Evolutionary conservation across 1,140 invertebrate species (phyloP).

Genomic region (Popillia japonica): DNA sequence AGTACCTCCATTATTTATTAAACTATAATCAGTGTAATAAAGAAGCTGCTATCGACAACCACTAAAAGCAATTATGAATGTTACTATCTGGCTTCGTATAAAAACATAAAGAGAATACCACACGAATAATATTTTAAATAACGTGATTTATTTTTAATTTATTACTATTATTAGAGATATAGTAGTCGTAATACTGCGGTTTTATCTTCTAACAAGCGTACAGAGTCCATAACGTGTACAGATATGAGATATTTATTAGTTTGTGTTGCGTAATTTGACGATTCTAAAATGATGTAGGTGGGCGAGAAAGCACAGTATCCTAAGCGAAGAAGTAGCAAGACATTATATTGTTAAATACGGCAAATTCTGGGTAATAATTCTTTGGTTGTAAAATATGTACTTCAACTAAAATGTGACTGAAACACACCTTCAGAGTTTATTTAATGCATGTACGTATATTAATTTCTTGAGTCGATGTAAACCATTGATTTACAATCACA

Average conservation of each 20-base stretch:
- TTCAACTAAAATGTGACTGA: too few species aligned
- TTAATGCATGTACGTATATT: too few species aligned
- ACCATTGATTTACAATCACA: too few species aligned
- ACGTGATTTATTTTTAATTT: neutral
- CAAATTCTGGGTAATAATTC: too few species aligned
- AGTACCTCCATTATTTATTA: constrained; percentile 20
- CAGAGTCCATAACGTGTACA: too few species aligned
- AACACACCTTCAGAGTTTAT: too few species aligned
- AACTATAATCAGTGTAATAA: neutral
- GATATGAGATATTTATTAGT: constrained; percentile 12
- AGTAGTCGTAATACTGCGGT: constrained; percentile 6
- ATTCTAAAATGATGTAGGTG: neutral
- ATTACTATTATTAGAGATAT: neutral
- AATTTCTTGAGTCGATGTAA: too few species aligned
- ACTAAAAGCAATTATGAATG: constrained; percentile 23
- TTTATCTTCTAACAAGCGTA: too few species aligned
- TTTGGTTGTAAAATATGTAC: too few species aligned
- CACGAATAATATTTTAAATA: neutral
- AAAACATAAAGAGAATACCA: too few species aligned
- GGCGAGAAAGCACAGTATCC: neutral
- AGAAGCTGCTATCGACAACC: neutral
- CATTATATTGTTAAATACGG: too few species aligned
- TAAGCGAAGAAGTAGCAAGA: too few species aligned
- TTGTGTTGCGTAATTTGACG: neutral
- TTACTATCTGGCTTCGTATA: constrained; percentile 20